Evolutionary conservation across 2,888 invertebrate genomes (phyloP), one percentile per base, ranked within the genome.

Genomic region (Rhingia campestris): DNA sequence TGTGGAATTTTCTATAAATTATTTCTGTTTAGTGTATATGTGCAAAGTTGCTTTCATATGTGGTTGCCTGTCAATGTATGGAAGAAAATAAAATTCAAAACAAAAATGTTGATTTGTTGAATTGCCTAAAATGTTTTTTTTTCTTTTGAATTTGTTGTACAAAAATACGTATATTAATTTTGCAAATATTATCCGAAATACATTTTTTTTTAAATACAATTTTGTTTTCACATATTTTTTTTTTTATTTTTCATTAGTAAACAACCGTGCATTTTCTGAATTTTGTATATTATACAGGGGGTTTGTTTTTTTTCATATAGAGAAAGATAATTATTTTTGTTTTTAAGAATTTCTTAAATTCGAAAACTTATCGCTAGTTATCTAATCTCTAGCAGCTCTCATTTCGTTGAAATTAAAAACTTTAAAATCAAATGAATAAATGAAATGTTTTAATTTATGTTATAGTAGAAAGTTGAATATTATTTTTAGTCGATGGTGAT

Each of bases 401-500:
- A 33, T 56, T 67, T 59, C 43, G 12, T 66, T 12, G 30, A 74
- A 74, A 80, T 59, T 7, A 74, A 53, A 64, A 73, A 12, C 22
- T 10, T 6, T 63, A 6, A 22, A 47, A 10, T 41, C 35, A 61
- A 47, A 61, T 9, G n/a, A 30, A 30, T 49, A 54, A 33, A 32
- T 14, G 12, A 54, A 59, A 64, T 6, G 4, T 45, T 6, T 49
- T 10, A 72, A 77, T 86, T 86, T 81, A 86, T 77, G 90, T 90
- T 74, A 90, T 88, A 80, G 91, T 90, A 77, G 91, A 89, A 74
- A 90, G 87, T 87, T 89, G 89, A 84, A 90, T 89, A 22, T 41
- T 84, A 85, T 89, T 90, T 86, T 90, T 90, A 53, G 88, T 90
- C 33, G 90, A 90, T 33, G 91, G 90, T 59, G 91, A 91, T 66